Base-by-base conservation (phyloP, 2,113 vertebrate species). In the Sula dactylatra region DNA sequence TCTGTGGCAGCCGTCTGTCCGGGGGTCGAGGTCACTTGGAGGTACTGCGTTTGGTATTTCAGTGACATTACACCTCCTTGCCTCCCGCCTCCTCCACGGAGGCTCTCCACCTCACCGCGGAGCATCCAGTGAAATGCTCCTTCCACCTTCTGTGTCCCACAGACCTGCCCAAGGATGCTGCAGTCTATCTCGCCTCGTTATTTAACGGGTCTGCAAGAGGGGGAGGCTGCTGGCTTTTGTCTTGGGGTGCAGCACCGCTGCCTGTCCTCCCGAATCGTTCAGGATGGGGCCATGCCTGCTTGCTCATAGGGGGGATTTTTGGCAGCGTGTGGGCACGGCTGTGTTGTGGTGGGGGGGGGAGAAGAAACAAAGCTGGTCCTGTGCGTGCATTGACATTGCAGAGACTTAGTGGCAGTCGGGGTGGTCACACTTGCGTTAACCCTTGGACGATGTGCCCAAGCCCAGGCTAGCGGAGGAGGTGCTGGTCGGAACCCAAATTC, bases 241-340 rank as follows among this genome's bases (percentile, higher is more conserved):
- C 54, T 36, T 56, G 32, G 16, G 52, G 32, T 3, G 5, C 73
- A 34, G 55, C 70, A 61, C 42, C n/a, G 10, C 27, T 18, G 55
- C 34, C 3, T 1, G 2, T 16, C 4, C 4, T 17, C 52, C 17
- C 2, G 0, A 0, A 5, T 59, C 21, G 10, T 29, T 65, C 3
- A 0, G 49, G 38, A 31, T 25, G 45, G 22, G 56, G 31, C 31
- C 3, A 1, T 4, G 11, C 34, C 29, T 20, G 38, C 77, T 52
- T 34, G 24, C 17, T 54, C 3, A 1, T 12, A 42, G 45, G 73
- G 8, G 15, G 25, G 69, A 10, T 31, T 89, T 86, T 47, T 40
- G 55, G 78, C 64, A 44, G 44, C 1, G 6, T 19, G 54, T 13
- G 10, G 58, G 38, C 36, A 20, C 0, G 12, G 44, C 31, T 69